These are phyloP conservation scores for Hypsopygia costalis DNA, from an alignment of 2,888 invertebrate species.

Conservation along the genomic window DNA sequence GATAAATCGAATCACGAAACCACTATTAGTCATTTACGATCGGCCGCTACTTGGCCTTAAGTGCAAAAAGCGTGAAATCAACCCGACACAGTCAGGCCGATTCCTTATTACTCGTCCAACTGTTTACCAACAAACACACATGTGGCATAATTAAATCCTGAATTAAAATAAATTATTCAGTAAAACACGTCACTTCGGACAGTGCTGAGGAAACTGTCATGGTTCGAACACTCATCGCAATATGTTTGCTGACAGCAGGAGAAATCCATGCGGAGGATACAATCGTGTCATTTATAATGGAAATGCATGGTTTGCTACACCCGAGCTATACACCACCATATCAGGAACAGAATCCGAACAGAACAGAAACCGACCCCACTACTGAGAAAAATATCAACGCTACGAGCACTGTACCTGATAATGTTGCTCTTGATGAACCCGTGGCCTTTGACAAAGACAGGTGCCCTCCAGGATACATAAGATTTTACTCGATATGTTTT, in stretches of 20 bases:
- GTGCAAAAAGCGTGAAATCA: slow-evolving; percentile 50
- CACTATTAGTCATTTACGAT: slow-evolving; percentile 14
- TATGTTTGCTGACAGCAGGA: slow-evolving; percentile 34
- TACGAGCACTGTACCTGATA: slow-evolving; percentile 15
- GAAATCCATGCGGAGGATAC: slow-evolving; percentile 36
- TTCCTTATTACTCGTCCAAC: slow-evolving; percentile 47
- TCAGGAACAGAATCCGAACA: slow-evolving; percentile 13
- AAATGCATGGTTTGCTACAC: slow-evolving; percentile 15
- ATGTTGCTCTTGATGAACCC: slow-evolving; percentile 33
- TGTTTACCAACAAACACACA: slow-evolving; percentile 45
- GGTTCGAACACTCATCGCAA: slow-evolving; percentile 37
- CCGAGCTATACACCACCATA: slow-evolving; percentile 13
- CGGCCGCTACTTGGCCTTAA: slow-evolving; percentile 41
- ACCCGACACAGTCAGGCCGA: slow-evolving; percentile 33
- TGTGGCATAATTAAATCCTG: slow-evolving; percentile 20
- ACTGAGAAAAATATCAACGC: slow-evolving; percentile 19
- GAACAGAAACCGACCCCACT: slow-evolving; percentile 5
- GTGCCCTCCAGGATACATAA: slow-evolving; percentile 44
- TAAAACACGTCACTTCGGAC: slow-evolving; percentile 12
- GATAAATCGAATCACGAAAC: not conserved
- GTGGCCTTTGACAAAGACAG: slow-evolving; percentile 45
- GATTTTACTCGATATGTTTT: slow-evolving; percentile 47
- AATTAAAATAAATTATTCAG: slow-evolving; percentile 17
- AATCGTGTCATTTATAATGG: slow-evolving; percentile 23
- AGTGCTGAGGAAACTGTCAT: slow-evolving; percentile 29